These are phyloP conservation scores for Malacoraja senta DNA, from an alignment of 2,797 vertebrate species.

Conservation along the genomic window DNA sequence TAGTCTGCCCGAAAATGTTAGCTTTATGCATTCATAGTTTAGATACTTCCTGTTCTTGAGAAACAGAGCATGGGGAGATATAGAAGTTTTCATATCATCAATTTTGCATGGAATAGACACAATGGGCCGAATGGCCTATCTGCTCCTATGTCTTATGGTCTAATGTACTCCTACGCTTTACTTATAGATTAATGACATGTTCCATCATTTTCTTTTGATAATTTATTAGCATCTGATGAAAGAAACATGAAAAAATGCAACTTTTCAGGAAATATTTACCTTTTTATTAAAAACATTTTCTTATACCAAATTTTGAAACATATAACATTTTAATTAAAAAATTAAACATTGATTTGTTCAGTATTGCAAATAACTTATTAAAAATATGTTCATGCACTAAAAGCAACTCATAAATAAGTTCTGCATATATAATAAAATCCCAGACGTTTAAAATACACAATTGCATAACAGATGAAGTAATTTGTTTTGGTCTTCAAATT, in stretches of 20 bases:
- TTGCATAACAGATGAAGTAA: slow-evolving; percentile 17
- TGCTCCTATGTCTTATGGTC: no score
- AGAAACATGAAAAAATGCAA: slow-evolving; percentile 19
- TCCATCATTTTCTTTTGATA: neutral
- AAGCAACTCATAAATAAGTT: slow-evolving; percentile 30
- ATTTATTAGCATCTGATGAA: neutral
- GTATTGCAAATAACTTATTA: slow-evolving; percentile 34
- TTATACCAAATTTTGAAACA: slow-evolving; percentile 37
- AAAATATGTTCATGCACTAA: slow-evolving; percentile 35
- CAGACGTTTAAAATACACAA: slow-evolving; percentile 9
- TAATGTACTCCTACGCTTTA: neutral
- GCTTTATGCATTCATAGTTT: slow-evolving; percentile 41
- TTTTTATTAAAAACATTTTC: slow-evolving; percentile 36
- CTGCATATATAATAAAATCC: slow-evolving; percentile 9
- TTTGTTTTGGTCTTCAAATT: slow-evolving; percentile 25
- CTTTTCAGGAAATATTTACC: neutral
- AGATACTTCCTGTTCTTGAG: slow-evolving; percentile 48
- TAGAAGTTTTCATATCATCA: neutral
- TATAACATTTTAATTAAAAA: slow-evolving; percentile 33
- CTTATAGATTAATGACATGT: neutral
- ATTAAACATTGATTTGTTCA: slow-evolving; percentile 27
- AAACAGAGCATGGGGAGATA: slow-evolving; percentile 40
- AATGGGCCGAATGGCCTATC: no score
- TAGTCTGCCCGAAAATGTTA: neutral
- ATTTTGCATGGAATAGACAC: no score